Conservation (phyloP, 2,888 invertebrate genomes). For the Heliconius cydno region DNA sequence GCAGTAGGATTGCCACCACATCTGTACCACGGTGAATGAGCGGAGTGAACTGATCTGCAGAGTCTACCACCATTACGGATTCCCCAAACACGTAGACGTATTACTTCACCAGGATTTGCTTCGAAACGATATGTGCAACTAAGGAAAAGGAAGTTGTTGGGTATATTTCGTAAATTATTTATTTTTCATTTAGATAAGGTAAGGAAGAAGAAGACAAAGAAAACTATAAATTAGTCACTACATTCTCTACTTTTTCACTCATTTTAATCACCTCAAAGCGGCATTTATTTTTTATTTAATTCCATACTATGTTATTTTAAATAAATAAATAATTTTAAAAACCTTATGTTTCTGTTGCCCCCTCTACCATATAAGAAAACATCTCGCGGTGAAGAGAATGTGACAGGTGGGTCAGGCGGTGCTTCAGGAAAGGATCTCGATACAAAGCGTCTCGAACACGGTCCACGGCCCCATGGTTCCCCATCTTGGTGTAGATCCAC, state of each 20-base stretch:
- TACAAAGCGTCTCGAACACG: constrained; percentile 90
- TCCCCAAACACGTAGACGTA: constrained; percentile 89
- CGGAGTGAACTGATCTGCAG: constrained; percentile 84
- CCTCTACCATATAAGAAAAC: constrained; percentile 94
- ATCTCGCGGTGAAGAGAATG: constrained; percentile 91
- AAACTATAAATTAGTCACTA: neutral
- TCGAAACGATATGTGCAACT: constrained; percentile 95
- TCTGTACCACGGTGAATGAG: constrained; percentile 87
- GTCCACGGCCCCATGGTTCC: constrained; percentile 88
- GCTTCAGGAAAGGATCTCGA: constrained; percentile 84
- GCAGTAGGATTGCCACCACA: constrained; percentile 89
- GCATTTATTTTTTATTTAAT: neutral
- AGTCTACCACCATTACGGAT: constrained; percentile 85
- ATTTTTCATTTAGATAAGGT: neutral
- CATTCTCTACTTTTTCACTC: too few species aligned
- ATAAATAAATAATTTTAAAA: neutral
- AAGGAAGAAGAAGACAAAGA: neutral
- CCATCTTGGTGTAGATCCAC: constrained; percentile 94
- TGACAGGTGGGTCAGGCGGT: constrained; percentile 86
- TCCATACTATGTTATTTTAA: neutral
- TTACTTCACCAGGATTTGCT: constrained; percentile 91
- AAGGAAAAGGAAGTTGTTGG: neutral
- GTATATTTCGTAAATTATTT: too few species aligned
- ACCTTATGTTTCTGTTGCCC: constrained; percentile 90
- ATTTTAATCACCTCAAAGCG: too few species aligned